phyloP scores from a whole-genome alignment of 2,797 vertebrate species.

The Sebastes dallii region DNA sequence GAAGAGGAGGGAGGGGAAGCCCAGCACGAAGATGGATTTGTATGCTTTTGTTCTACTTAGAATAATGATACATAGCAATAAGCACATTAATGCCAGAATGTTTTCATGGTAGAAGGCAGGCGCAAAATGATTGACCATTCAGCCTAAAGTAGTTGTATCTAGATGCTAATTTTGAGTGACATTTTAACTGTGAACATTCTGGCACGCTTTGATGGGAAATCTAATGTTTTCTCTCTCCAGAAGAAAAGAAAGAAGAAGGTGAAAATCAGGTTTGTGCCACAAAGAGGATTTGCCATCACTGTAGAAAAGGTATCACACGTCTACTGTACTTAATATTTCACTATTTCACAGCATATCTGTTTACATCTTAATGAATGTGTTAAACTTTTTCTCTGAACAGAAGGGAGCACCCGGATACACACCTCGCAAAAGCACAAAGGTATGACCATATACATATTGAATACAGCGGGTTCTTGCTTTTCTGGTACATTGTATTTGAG shows the following conservation, averaged over 20 bases:
- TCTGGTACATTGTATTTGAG: neutral
- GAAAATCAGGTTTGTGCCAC: constrained; percentile 65
- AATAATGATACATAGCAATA: neutral
- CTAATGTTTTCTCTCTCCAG: constrained; percentile 21
- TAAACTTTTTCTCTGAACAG: neutral
- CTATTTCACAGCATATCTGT: neutral
- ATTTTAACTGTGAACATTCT: neutral
- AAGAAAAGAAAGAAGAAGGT: constrained; percentile 64
- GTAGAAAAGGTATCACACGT: constrained; percentile 41
- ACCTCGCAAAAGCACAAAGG: constrained; percentile 55
- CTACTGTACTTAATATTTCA: neutral
- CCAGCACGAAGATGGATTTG: constrained; percentile 6
- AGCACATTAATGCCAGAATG: neutral
- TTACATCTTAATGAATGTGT: neutral
- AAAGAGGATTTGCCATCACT: constrained; percentile 57
- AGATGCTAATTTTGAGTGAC: neutral
- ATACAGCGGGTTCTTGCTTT: neutral
- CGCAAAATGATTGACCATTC: neutral
- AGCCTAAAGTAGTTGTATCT: neutral
- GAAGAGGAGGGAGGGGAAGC: constrained; percentile 30
- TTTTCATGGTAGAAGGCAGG: neutral
- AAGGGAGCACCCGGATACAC: constrained; percentile 60
- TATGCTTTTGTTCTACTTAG: constrained; percentile 2
- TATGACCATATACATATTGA: neutral
- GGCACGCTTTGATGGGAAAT: neutral